Base-by-base conservation (phyloP, 2,888 invertebrate species). In the Pyrrhia umbra region DNA sequence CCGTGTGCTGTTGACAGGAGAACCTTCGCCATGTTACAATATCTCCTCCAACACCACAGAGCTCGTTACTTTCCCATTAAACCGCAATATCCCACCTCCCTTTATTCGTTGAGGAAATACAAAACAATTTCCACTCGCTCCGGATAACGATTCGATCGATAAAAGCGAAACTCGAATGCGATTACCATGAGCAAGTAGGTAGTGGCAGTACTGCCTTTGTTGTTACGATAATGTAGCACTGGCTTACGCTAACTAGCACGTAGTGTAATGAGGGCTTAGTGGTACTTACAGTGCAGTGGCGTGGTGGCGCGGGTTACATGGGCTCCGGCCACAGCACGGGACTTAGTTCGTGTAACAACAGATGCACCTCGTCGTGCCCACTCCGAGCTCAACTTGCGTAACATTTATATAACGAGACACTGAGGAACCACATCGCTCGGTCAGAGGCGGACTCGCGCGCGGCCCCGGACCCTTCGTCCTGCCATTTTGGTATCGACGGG, bases 341-440 rank as follows among this genome's bases (percentile, higher is more conserved):
- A 70, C 80, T 85, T 85, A 85, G 87, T 85, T 87, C 87, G 81
- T 80, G 77, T 77, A 79, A 81, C 80, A 84, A 85, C 83, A 80
- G 85, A 84, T 80, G 85, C 91, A 89, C 90, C 90, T 88, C 85
- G 85, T 85, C 82, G 83, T 84, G 77, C 85, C 85, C 91, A 90
- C 90, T 87, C 80, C 83, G 86, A 88, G 86, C 85, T 88, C 84
- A 88, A 90, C 90, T 93, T 92, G 93, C 92, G 92, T 93, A 94
- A 92, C 94, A 94, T 94, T 92, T 93, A 93, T 92, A 90, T 91
- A 90, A 91, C 89, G 85, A 88, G 85, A 84, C 90, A 92, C 92
- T 82, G 85, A 85, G 83, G 85, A 84, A 83, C 80, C 79, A 82
- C 83, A 82, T 82, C 76, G 82, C 81, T 80, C 82, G 84, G 85